phyloP scores from a whole-genome alignment of 1,140 invertebrate species.

The Stegodyphus dumicola region DNA sequence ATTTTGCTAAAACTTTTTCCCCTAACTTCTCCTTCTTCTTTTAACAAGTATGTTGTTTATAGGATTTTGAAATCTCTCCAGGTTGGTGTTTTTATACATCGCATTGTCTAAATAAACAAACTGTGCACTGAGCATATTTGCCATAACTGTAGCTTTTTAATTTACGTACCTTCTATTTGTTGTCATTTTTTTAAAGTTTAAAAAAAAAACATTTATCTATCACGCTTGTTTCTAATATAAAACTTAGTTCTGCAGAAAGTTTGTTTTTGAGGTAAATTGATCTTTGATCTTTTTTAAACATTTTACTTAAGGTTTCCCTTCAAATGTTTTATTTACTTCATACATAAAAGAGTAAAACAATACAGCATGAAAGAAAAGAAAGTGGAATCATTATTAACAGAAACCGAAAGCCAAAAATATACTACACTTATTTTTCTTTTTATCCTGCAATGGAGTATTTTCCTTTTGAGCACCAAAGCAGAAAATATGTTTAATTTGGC shows the following conservation, averaged over 20 bases:
- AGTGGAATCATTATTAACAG: neutral
- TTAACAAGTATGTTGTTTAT: neutral
- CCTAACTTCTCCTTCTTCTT: neutral
- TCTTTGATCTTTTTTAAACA: neutral
- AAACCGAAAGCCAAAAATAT: neutral
- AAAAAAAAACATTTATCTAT: no score
- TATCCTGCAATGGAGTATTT: no score
- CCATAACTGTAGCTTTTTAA: constrained; percentile 1
- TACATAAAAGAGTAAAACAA: no score
- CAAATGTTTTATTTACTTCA: no score
- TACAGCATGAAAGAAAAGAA: neutral
- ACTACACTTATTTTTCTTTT: neutral
- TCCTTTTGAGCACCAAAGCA: no score
- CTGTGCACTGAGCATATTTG: constrained; percentile 23
- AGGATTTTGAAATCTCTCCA: neutral
- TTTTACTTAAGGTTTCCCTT: no score
- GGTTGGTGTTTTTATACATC: neutral
- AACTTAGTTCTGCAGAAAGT: no score
- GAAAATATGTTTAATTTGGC: no score
- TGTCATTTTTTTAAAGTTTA: no score
- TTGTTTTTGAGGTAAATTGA: no score
- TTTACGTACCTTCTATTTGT: no score
- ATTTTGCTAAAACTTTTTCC: constrained; percentile 11
- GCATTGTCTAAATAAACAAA: constrained; percentile 29
- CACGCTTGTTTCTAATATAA: no score